Evolutionary conservation across 2,888 invertebrate species (phyloP).

Genomic region (Protophormia terraenovae): DNA sequence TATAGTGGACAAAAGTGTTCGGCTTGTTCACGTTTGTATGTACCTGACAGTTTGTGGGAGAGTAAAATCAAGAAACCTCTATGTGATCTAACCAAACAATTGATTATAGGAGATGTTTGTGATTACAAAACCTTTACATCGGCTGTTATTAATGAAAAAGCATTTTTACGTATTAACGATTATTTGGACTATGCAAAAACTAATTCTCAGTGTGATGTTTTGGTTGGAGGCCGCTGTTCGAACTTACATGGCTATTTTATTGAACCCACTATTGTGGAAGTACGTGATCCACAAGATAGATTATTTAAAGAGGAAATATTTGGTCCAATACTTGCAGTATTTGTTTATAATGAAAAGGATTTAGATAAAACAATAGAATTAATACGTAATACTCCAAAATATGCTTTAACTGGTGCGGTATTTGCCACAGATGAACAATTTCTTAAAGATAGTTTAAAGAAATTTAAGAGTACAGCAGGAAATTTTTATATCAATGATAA

Average conservation of each 20-base stretch:
- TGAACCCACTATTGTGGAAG: conserved; percentile 94
- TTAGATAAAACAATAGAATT: conserved; percentile 86
- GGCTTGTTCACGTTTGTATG: conserved; percentile 96
- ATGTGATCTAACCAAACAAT: conserved; percentile 84
- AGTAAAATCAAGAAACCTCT: conserved; percentile 83
- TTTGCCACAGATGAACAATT: conserved; percentile 92
- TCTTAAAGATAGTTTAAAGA: conserved; percentile 87
- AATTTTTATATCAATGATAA: conserved; percentile 99
- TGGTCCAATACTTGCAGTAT: conserved; percentile 94
- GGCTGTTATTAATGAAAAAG: conserved; percentile 97
- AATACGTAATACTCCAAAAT: conserved; percentile 90
- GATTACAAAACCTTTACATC: conserved; percentile 91
- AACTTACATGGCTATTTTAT: conserved; percentile 93
- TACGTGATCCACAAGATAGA: conserved; percentile 90
- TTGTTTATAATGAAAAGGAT: conserved; percentile 92
- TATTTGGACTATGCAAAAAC: conserved; percentile 92
- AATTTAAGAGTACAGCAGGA: conserved; percentile 93
- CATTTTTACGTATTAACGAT: conserved; percentile 91
- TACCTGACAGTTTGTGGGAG: conserved; percentile 92
- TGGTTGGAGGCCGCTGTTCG: conserved; percentile 94
- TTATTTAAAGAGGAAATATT: conserved; percentile 97
- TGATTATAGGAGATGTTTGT: conserved; percentile 92
- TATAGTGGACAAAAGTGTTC: conserved; percentile 99
- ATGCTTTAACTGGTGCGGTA: conserved; percentile 96
- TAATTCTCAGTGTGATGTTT: conserved; percentile 82